Percentiles rank a stretch among this genome's conserved stretches.
Evolutionary conservation across 64 coral and sea anemone species (phyloP).

Genomic region (Orbicella faveolata): DNA sequence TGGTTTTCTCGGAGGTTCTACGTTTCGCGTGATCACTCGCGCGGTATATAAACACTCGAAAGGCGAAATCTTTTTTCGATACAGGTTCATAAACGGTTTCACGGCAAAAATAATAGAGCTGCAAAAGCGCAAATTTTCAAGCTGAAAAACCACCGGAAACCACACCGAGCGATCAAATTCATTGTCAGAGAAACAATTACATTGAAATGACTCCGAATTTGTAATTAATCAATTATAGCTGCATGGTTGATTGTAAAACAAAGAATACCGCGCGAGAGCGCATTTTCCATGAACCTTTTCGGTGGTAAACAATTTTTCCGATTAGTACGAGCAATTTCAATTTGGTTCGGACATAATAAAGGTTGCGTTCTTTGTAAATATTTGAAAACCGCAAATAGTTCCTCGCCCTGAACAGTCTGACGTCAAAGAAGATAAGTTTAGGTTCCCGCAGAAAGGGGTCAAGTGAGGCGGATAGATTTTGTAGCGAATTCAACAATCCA

Average conservation of each 20-base stretch:
- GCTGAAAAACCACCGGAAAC: slow-evolving; percentile 9
- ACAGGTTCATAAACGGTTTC: not conserved
- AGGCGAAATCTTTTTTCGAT: not conserved
- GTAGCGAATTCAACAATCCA: too few relatives aligned
- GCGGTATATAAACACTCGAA: not conserved
- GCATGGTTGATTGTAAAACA: not conserved
- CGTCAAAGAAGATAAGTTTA: not conserved
- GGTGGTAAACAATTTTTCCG: not conserved
- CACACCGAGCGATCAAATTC: not conserved
- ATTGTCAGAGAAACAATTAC: not conserved
- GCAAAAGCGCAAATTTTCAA: not conserved
- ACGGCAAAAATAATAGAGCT: not conserved
- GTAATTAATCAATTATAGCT: not conserved
- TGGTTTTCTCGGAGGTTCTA: not conserved
- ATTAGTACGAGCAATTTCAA: not conserved
- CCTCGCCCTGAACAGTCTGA: not conserved
- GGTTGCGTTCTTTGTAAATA: slow-evolving; percentile 4
- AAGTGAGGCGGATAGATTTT: too few relatives aligned
- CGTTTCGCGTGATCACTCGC: not conserved
- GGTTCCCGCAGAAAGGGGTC: not conserved
- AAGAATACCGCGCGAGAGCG: not conserved
- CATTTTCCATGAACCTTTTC: not conserved
- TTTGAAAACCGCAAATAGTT: not conserved
- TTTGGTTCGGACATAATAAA: not conserved
- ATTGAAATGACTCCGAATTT: not conserved